Conservation (phyloP, 2,113 vertebrate species). For the Malurus melanocephalus region DNA sequence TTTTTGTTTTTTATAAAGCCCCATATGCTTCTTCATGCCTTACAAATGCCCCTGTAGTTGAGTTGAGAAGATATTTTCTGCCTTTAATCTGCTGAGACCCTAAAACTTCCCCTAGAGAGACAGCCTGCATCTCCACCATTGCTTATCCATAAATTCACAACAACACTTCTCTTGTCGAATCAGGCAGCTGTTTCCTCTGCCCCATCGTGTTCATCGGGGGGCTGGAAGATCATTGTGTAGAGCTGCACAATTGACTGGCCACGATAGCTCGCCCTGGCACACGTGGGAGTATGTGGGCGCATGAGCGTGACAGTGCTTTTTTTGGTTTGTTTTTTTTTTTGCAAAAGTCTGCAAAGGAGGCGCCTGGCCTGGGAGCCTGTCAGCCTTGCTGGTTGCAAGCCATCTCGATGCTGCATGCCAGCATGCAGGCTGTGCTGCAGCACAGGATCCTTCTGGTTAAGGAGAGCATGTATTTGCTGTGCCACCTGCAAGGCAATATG, state of each 20-base stretch:
- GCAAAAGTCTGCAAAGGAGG: background rate
- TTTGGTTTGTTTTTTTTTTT: background rate
- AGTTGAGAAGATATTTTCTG: background rate
- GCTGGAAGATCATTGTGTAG: background rate
- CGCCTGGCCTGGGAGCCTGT: background rate
- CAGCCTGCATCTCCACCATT: background rate
- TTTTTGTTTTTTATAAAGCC: background rate
- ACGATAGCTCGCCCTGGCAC: background rate
- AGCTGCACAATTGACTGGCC: background rate
- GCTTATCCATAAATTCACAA: background rate
- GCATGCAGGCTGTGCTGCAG: background rate
- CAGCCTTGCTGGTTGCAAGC: background rate
- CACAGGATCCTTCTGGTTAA: background rate
- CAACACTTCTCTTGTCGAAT: background rate
- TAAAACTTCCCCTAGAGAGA: background rate
- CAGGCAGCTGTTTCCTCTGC: background rate
- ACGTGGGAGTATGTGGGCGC: fast-evolving
- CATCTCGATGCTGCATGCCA: background rate
- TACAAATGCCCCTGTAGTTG: background rate
- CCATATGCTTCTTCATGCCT: background rate
- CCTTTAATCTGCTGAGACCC: background rate
- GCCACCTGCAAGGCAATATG: background rate
- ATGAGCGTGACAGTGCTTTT: fast-evolving
- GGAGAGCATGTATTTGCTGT: background rate
- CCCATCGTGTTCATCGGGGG: background rate